Conservation (phyloP, 2,888 invertebrate genomes). For the Amiota mariae region DNA sequence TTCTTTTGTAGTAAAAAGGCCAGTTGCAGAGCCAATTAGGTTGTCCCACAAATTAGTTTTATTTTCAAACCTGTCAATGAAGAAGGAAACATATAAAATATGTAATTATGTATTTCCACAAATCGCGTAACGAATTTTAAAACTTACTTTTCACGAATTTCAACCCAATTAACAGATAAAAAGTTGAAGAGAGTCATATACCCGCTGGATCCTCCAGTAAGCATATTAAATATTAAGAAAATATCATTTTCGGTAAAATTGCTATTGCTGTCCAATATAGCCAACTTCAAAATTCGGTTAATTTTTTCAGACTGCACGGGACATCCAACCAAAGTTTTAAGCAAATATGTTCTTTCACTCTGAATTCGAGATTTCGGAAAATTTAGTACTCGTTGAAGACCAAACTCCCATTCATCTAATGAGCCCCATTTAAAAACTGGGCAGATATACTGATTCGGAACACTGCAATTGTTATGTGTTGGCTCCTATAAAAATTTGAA, state of each 20-base stretch:
- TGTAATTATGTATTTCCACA: neutral
- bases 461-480: slow-evolving; percentile 73
- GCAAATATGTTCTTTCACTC: slow-evolving; percentile 83
- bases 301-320: slow-evolving; percentile 83
- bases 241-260: slow-evolving; percentile 86
- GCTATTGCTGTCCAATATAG: slow-evolving; percentile 80
- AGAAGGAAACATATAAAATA: neutral
- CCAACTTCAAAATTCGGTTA: slow-evolving; percentile 79
- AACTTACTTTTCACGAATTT: slow-evolving; percentile 79
- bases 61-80: slow-evolving; percentile 77
- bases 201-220: slow-evolving; percentile 81
- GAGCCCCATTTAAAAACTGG: slow-evolving; percentile 89
- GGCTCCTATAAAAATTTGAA: slow-evolving; percentile 7
- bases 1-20: slow-evolving; percentile 83
- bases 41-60: slow-evolving; percentile 85
- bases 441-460: slow-evolving; percentile 84
- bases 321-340: slow-evolving; percentile 86
- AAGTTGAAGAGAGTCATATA: slow-evolving; percentile 83
- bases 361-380: slow-evolving; percentile 82
- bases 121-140: neutral
- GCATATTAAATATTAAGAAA: slow-evolving; percentile 83
- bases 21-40: slow-evolving; percentile 82
- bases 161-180: slow-evolving; percentile 81
- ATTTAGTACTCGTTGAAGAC: slow-evolving; percentile 83
- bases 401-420: slow-evolving; percentile 87